Evolutionary conservation across 2,113 vertebrate genomes (phyloP).

Genomic region (Ranitomeya variabilis): DNA sequence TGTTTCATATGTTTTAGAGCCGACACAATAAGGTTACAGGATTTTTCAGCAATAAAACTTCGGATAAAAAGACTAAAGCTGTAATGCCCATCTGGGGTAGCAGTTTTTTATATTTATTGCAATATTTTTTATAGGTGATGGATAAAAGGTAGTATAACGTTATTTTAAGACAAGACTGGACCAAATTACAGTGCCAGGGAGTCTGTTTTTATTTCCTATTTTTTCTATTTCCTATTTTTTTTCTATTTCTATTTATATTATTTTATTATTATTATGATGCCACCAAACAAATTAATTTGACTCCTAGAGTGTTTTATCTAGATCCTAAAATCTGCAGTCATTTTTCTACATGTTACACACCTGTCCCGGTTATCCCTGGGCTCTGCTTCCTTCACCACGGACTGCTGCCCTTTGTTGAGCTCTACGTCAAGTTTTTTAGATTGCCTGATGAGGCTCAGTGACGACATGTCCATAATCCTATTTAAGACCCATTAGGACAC

Average conservation of each 20-base stretch:
- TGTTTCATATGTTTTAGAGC: constrained; percentile 44
- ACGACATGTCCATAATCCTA: no score
- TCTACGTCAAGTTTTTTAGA: no score
- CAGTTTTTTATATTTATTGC: background rate
- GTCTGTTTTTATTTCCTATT: no score
- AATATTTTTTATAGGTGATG: background rate
- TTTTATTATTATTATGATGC: background rate
- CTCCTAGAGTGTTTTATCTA: no score
- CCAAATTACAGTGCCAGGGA: background rate
- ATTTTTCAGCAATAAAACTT: constrained; percentile 12
- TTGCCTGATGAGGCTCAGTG: no score
- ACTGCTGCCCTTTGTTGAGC: no score
- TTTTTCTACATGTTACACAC: no score
- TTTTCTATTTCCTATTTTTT: background rate
- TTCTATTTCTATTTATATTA: background rate
- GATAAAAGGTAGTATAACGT: background rate
- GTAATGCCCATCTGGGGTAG: background rate
- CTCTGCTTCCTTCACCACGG: no score
- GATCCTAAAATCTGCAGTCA: no score
- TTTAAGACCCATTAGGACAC: no score
- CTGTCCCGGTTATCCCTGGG: no score
- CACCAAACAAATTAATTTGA: no score
- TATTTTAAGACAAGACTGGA: background rate
- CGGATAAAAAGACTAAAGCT: background rate
- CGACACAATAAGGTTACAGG: constrained; percentile 51